Percentiles rank a stretch among this genome's conserved stretches.
These are phyloP conservation scores for Phoebastria nigripes DNA, from an alignment of 2,797 vertebrate genomes.

Conservation along the genomic window DNA sequence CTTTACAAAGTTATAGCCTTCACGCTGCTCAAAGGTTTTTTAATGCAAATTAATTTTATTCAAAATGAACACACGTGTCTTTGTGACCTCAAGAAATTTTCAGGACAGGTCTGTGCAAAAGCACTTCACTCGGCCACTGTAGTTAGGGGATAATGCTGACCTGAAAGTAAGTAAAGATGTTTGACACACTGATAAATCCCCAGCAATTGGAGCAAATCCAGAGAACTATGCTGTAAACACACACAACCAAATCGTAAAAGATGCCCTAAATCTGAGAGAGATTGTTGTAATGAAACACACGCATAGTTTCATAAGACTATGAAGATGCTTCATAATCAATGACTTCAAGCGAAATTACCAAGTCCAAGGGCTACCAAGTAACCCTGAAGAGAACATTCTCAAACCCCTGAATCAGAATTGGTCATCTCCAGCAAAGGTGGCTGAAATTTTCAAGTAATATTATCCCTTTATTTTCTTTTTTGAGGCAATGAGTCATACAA, in stretches of 20 bases:
- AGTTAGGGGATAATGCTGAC: neutral
- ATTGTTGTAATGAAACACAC: neutral
- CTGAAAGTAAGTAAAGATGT: neutral
- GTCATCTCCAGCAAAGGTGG: conserved; percentile 9
- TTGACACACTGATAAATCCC: neutral
- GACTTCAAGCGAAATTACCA: neutral
- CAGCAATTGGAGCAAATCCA: neutral
- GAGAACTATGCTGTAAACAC: neutral
- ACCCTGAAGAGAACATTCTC: neutral
- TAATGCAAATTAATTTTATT: neutral
- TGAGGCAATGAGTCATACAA: neutral
- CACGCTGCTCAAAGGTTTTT: neutral
- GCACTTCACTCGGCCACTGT: accelerated
- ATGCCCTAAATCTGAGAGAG: neutral
- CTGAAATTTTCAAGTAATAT: conserved; percentile 23
- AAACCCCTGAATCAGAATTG: neutral
- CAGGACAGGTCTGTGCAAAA: neutral
- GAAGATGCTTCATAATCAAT: neutral
- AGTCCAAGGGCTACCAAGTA: neutral
- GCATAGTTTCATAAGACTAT: neutral
- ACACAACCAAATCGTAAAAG: neutral
- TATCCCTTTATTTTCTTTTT: neutral
- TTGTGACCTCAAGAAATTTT: neutral
- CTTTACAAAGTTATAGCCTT: neutral
- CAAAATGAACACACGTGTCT: accelerated